Evolutionary conservation across 2,113 vertebrate genomes (phyloP).

Genomic region (Proterorhinus semilunaris): DNA sequence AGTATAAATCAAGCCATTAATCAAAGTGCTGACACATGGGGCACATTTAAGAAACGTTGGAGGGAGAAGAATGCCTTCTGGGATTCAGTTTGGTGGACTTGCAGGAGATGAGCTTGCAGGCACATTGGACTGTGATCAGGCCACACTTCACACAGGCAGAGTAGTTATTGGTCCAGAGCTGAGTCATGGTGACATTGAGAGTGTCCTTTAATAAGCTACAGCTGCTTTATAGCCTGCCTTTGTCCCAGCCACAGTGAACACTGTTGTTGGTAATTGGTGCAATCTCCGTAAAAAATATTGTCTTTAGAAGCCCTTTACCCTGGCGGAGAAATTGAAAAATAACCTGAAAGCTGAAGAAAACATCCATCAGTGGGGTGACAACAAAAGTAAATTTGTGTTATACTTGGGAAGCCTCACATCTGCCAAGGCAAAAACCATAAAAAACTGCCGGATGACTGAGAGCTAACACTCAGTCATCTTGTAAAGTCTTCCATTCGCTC

Average conservation of each 20-base stretch:
- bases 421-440: neutral
- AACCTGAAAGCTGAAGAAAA: conserved; percentile 28
- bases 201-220: conserved; percentile 54
- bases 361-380: neutral
- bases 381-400: neutral
- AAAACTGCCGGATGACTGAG: too few species aligned
- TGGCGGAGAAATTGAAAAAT: conserved; percentile 32
- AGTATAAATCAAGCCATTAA: conserved; percentile 51
- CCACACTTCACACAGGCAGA: conserved; percentile 28
- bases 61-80: conserved; percentile 16
- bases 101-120: conserved; percentile 46
- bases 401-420: neutral
- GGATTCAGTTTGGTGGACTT: conserved; percentile 35
- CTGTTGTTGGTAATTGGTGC: conserved; percentile 20
- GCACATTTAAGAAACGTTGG: conserved; percentile 31
- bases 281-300: conserved; percentile 14
- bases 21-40: conserved; percentile 44
- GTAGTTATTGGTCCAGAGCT: conserved; percentile 40
- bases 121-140: conserved; percentile 38
- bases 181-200: conserved; percentile 67
- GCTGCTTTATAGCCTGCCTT: conserved; percentile 43
- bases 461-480: too few species aligned
- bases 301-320: conserved; percentile 27
- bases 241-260: conserved; percentile 11
- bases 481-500: neutral